Evolutionary conservation across 2,888 invertebrate species (phyloP).

Genomic region (Cryptophagus acutangulus): DNA sequence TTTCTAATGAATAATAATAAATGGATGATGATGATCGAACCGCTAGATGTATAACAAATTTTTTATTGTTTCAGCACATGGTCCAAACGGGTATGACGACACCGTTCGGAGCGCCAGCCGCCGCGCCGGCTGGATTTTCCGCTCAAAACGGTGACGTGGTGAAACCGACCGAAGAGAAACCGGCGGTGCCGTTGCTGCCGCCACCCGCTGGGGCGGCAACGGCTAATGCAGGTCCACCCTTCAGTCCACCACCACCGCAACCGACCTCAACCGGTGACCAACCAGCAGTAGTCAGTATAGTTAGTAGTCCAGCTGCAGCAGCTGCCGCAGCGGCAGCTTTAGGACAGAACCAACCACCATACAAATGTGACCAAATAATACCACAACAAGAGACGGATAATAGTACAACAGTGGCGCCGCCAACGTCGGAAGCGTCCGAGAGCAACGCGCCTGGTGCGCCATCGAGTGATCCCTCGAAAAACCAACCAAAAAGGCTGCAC

Average conservation of each 20-base stretch:
- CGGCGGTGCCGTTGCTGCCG: conserved; percentile 51
- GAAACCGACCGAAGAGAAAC: conserved; percentile 42
- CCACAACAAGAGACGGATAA: conserved; percentile 27
- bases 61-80: conserved; percentile 71
- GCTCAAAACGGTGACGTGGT: conserved; percentile 49
- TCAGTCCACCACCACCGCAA: conserved; percentile 44
- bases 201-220: conserved; percentile 44
- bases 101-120: conserved; percentile 66
- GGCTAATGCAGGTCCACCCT: conserved; percentile 43
- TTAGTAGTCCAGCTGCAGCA: conserved; percentile 43
- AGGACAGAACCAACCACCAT: conserved; percentile 44
- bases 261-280: conserved; percentile 47
- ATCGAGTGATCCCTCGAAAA: conserved; percentile 57
- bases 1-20: too few relatives aligned
- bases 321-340: conserved; percentile 45
- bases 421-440: conserved; percentile 44
- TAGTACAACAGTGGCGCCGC: conserved; percentile 23
- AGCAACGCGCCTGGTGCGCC: conserved; percentile 34
- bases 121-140: conserved; percentile 55
- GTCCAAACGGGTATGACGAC: conserved; percentile 85
- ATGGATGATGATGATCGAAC: too few relatives aligned
- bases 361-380: conserved; percentile 29
- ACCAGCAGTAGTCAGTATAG: conserved; percentile 41
- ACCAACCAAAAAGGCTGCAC: conserved; percentile 92
- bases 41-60: too few relatives aligned